A percentile compares a stretch with the other conserved stretches of the same genome.
These are phyloP conservation scores for Gymnoscopelus microlampas DNA, from an alignment of 2,797 vertebrate genomes.

Conservation along the genomic window DNA sequence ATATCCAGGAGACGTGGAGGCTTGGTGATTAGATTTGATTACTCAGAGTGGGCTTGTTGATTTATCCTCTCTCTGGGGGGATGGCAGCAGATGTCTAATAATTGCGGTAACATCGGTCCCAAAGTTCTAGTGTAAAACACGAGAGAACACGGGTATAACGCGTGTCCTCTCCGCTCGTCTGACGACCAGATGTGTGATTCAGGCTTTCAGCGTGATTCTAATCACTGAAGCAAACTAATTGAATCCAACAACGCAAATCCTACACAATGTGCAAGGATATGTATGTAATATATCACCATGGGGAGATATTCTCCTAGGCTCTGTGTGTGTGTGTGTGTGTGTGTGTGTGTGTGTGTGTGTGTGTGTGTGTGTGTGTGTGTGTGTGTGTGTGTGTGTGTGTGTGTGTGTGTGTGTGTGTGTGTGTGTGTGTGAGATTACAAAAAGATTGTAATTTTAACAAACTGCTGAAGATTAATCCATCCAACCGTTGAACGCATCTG, in stretches of 20 bases:
- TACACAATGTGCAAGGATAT: background rate
- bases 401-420: too few relatives aligned
- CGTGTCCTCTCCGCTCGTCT: slow-evolving; percentile 23
- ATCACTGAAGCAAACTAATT: slow-evolving; percentile 48
- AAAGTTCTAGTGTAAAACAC: slow-evolving; percentile 42
- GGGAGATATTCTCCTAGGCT: too few relatives aligned
- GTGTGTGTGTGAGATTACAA: too few relatives aligned
- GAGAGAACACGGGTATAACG: slow-evolving; percentile 23
- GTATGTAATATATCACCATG: too few relatives aligned
- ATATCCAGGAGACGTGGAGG: slow-evolving; percentile 52
- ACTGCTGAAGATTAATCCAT: too few relatives aligned
- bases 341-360: too few relatives aligned
- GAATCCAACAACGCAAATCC: slow-evolving; percentile 25
- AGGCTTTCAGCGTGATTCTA: slow-evolving; percentile 50
- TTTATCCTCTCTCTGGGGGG: slow-evolving; percentile 62
- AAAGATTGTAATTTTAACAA: too few relatives aligned
- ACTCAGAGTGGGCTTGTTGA: slow-evolving; percentile 68
- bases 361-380: too few relatives aligned
- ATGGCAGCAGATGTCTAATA: slow-evolving; percentile 77
- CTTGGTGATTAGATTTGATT: slow-evolving; percentile 75
- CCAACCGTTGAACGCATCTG: too few relatives aligned
- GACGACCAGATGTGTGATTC: slow-evolving; percentile 52
- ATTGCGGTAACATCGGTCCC: slow-evolving; percentile 50
- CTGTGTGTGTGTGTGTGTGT: too few relatives aligned
- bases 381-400: too few relatives aligned